Base-by-base conservation (phyloP, 37 sponge, comb jelly and placozoan species). In the Petrosia ficiformis region DNA sequence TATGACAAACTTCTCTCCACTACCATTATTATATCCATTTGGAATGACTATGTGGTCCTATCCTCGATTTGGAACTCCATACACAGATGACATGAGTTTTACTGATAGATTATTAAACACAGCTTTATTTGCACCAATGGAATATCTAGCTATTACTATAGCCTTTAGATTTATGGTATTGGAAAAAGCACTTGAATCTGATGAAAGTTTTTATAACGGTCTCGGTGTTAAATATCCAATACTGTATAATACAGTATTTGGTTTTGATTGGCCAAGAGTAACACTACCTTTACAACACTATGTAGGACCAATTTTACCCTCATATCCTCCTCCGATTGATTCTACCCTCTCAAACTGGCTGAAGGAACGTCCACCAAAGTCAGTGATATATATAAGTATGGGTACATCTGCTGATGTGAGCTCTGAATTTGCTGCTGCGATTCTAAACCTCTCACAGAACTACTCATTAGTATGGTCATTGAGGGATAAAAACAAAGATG, bases 401-500 rank as follows among this genome's bases (percentile, higher is more conserved):
- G 77, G 77, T 24, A 38, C 77, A 22, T 31, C 52, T 25, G 77
- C 67, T 4, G 67, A 66, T 28, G 5, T 77, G 35, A 66, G 67
- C 22, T 10, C 44, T 21, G 4, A 77, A 11, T 4, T 40, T 4
- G 77, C 57, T 31, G 38, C 35, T 26, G 52, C 41, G 6, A 6
- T 77, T 28, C 22, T 74, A 16, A 33, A 8, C 5, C 32, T 30
- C 14, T 42, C 40, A 41, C 4, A 4, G 26, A 65, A 65, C 44
- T 77, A 65, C 67, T 42, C 54, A 58, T 48, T 77, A 4, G 77
- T 77, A 52, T 77, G 77, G 77, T 8, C 77, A 8, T 54, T 77
- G 44, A 4, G 77, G 22, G 22, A 77, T 25, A 33, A 28, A 10
- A 77, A 65, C 52, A 8, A 41, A 39, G 31, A 77, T 31, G 28